phyloP scores from a whole-genome alignment of 2,113 vertebrate species.

The Colistium nudipinnis region DNA sequence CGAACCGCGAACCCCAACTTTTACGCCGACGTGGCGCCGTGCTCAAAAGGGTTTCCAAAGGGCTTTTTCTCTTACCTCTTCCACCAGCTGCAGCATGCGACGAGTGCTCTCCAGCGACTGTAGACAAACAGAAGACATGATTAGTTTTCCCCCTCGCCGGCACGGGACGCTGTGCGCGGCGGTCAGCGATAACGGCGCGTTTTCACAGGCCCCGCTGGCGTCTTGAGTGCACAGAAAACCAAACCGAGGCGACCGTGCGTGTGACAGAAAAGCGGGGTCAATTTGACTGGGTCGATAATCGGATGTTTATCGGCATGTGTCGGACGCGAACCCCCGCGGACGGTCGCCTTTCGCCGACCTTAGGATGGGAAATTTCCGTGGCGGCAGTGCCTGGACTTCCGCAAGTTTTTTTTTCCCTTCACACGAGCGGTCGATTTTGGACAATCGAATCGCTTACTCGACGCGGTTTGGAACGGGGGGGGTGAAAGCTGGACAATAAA shows the following conservation, averaged over 20 bases:
- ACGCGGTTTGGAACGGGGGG: background rate
- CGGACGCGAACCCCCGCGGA: constrained; percentile 7
- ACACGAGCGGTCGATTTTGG: background rate
- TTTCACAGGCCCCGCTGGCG: background rate
- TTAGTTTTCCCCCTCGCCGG: constrained; percentile 15
- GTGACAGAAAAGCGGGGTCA: constrained; percentile 27
- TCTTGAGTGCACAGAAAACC: background rate
- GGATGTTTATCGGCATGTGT: constrained; percentile 20
- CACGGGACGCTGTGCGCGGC: too few relatives aligned
- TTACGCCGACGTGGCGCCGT: background rate
- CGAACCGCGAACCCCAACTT: background rate
- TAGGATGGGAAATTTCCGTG: background rate
- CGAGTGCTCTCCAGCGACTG: constrained; percentile 99
- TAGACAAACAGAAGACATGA: constrained; percentile 37
- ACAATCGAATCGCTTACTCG: background rate
- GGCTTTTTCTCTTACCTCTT: constrained; percentile 97
- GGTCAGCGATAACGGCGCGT: too few relatives aligned
- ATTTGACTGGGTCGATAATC: constrained; percentile 36
- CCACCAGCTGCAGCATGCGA: constrained; percentile 98
- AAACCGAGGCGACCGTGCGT: background rate
- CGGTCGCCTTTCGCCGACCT: background rate
- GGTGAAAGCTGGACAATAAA: background rate
- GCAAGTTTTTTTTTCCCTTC: background rate
- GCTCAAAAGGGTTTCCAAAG: background rate
- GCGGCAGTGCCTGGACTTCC: background rate